Conservation (phyloP, 30 jellyfish, hydroid and myxozoan species). For the Turritopsis dohrnii region DNA sequence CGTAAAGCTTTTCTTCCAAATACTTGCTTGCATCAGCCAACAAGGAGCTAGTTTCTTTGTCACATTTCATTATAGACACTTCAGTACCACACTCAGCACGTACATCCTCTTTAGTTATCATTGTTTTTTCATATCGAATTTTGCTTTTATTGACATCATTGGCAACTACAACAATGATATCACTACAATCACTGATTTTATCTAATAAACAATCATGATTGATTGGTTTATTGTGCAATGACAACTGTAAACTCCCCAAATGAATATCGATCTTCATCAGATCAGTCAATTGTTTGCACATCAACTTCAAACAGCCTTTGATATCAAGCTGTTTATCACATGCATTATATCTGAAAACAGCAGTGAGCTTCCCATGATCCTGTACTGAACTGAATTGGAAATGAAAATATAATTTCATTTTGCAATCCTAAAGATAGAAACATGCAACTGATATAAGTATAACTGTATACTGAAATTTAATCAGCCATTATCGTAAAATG, state of each 20-base stretch:
- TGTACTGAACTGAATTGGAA: background rate
- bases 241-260: background rate
- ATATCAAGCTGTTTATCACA: constrained; percentile 8
- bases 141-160: constrained; percentile 13
- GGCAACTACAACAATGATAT: background rate
- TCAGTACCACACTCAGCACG: background rate
- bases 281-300: background rate
- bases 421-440: background rate
- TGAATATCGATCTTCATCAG: constrained; percentile 1
- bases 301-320: background rate
- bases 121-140: constrained; percentile 12
- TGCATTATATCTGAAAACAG: background rate
- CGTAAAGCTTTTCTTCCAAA: background rate
- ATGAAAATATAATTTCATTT: constrained; percentile 20
- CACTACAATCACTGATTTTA: background rate
- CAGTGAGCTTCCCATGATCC: background rate
- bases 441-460: background rate
- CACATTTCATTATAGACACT: background rate
- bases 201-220: background rate
- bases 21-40: background rate
- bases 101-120: background rate
- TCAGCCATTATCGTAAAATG: background rate
- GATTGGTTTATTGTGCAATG: background rate
- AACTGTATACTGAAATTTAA: background rate
- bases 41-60: background rate